Evolutionary conservation across 2,797 vertebrate species (phyloP).

Genomic region (Myotis pilosus): DNA sequence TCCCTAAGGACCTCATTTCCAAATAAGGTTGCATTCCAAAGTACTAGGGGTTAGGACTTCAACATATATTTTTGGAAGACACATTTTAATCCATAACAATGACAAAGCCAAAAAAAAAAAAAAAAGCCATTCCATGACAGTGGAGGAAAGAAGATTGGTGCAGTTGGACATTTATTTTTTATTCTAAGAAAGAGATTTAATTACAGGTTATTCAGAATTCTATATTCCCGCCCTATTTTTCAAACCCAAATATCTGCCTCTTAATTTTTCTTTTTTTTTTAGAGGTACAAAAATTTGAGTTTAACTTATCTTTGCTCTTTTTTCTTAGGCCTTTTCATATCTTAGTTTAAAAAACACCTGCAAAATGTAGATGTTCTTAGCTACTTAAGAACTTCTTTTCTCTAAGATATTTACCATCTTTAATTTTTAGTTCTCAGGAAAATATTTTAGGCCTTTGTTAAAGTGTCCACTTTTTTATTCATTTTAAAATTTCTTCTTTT

Average conservation of each 20-base stretch:
- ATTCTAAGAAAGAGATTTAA: not conserved
- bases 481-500: not conserved
- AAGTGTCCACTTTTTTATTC: not conserved
- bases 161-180: not conserved
- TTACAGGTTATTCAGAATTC: not conserved
- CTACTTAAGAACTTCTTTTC: not conserved
- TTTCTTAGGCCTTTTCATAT: not conserved
- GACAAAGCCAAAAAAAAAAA: not conserved
- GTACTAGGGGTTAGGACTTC: not conserved
- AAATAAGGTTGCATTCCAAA: not conserved
- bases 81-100: not conserved
- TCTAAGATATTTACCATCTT: not conserved
- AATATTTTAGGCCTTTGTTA: not conserved
- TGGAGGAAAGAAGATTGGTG: not conserved
- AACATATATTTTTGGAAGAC: not conserved
- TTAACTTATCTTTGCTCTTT: not conserved
- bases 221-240: not conserved
- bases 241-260: not conserved
- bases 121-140: not conserved
- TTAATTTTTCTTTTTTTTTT: not conserved
- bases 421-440: not conserved
- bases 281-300: not conserved
- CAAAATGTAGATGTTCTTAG: not conserved
- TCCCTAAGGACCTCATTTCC: not conserved
- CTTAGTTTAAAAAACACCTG: not conserved